Conservation (phyloP, 1,140 invertebrate species). For the Himalopsyche phryganea region DNA sequence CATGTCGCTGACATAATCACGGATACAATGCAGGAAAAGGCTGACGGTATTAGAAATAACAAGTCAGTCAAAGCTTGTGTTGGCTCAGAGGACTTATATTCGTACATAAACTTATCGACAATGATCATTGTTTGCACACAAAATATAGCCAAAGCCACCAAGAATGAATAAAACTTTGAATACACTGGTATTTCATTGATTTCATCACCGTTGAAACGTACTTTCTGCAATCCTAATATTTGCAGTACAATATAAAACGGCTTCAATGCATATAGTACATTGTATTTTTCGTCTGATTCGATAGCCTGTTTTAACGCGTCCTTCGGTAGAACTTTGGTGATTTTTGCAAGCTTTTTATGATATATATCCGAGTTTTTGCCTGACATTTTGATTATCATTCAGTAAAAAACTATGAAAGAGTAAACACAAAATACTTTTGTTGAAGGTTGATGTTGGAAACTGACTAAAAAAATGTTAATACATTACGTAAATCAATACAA, state of each 20-base stretch:
- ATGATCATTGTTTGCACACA: conserved; percentile 7
- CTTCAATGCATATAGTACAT: conserved; percentile 21
- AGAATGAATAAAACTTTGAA: conserved; percentile 17
- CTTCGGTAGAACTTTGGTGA: conserved; percentile 23
- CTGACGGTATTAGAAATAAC: conserved; percentile 17
- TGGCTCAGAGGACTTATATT: conserved; percentile 8
- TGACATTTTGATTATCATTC: background rate
- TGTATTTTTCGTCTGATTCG: conserved; percentile 2
- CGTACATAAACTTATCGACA: background rate
- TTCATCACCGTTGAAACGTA: conserved; percentile 16
- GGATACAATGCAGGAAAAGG: conserved; percentile 15
- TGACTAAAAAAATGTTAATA: background rate
- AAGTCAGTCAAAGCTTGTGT: conserved; percentile 17
- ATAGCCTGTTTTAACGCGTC: background rate
- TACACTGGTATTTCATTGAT: background rate
- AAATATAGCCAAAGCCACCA: conserved; percentile 13
- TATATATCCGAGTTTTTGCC: conserved; percentile 19
- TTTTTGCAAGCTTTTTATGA: conserved; percentile 22
- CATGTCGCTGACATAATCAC: conserved; percentile 24
- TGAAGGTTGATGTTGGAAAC: background rate
- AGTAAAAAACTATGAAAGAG: background rate
- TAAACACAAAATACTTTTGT: background rate
- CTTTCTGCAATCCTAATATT: conserved; percentile 25
- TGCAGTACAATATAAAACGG: conserved; percentile 21
- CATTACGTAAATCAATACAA: no score